Evolutionary conservation across 2,113 vertebrate genomes (phyloP).

Genomic region (Crypturellus undulatus): DNA sequence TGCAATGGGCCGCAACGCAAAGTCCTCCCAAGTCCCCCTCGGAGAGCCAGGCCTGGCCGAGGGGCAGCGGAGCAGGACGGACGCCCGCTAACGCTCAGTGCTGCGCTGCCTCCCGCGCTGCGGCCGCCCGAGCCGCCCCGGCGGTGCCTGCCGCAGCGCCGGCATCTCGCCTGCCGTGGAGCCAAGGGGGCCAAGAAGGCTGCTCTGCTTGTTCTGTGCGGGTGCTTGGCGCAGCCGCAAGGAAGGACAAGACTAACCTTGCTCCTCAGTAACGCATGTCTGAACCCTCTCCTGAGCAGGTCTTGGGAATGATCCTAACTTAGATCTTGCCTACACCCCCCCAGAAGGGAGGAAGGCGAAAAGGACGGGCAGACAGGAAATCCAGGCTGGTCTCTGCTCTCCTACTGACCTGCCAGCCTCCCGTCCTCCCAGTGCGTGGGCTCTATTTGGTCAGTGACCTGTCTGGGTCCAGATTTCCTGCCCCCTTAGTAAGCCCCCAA

Average conservation of each 20-base stretch:
- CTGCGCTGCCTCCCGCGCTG: not conserved
- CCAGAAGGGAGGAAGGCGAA: not conserved
- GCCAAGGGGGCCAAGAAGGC: not conserved
- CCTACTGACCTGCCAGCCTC: not conserved
- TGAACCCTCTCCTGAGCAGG: constrained; percentile 43
- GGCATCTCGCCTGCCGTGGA: not conserved
- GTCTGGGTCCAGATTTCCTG: not conserved
- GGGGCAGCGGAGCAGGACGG: constrained; percentile 39
- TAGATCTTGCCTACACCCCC: not conserved
- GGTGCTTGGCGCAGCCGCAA: constrained; percentile 5
- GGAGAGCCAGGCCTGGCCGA: not conserved
- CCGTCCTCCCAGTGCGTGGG: not conserved
- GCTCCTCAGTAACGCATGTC: constrained; percentile 42
- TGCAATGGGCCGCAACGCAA: constrained; percentile 35
- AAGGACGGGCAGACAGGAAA: not conserved
- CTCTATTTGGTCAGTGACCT: not conserved
- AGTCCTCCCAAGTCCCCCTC: not conserved
- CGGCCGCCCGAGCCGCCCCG: not conserved
- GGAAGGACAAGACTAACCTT: constrained; percentile 53
- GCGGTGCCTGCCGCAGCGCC: not conserved
- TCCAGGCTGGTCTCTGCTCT: not conserved
- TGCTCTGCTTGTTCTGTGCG: not conserved
- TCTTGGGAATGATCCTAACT: constrained; percentile 10
- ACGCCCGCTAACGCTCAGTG: not conserved
- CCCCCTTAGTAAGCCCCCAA: not conserved